These are phyloP conservation scores for Ptyas mucosa DNA, from an alignment of 2,113 vertebrate species.

Conservation along the genomic window DNA sequence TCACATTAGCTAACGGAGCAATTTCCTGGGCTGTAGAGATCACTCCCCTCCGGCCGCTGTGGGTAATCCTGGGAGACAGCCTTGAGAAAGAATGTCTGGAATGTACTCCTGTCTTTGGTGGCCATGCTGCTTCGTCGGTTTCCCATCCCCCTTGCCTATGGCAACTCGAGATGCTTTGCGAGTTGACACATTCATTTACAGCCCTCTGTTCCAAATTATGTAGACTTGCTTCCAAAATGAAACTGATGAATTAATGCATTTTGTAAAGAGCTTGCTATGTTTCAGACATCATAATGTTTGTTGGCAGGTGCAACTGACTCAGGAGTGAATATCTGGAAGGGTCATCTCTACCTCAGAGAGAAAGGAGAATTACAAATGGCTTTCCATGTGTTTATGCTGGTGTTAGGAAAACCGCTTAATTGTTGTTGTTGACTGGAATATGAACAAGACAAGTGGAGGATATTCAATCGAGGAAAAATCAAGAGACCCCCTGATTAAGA, in stretches of 20 bases:
- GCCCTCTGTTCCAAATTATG: background rate
- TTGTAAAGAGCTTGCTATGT: background rate
- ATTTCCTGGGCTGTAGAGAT: too few relatives aligned
- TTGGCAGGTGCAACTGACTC: background rate
- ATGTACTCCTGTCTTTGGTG: too few relatives aligned
- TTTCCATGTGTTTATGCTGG: background rate
- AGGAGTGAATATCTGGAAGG: background rate
- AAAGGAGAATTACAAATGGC: background rate
- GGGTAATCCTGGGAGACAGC: too few relatives aligned
- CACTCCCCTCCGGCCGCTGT: too few relatives aligned
- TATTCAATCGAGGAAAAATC: background rate
- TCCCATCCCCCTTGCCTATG: too few relatives aligned
- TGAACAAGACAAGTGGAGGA: background rate
- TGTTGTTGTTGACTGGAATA: background rate
- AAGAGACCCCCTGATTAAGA: background rate
- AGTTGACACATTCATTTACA: background rate
- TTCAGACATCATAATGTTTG: background rate
- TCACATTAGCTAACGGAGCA: too few relatives aligned
- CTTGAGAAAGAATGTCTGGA: too few relatives aligned
- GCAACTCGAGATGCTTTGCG: too few relatives aligned
- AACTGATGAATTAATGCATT: background rate
- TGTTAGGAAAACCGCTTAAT: background rate
- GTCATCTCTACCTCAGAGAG: background rate
- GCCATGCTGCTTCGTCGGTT: too few relatives aligned
- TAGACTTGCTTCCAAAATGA: background rate